Evolutionary conservation across 2,113 vertebrate species (phyloP), one percentile per base, ranked within the genome.

Genomic region (Tetrao urogallus): DNA sequence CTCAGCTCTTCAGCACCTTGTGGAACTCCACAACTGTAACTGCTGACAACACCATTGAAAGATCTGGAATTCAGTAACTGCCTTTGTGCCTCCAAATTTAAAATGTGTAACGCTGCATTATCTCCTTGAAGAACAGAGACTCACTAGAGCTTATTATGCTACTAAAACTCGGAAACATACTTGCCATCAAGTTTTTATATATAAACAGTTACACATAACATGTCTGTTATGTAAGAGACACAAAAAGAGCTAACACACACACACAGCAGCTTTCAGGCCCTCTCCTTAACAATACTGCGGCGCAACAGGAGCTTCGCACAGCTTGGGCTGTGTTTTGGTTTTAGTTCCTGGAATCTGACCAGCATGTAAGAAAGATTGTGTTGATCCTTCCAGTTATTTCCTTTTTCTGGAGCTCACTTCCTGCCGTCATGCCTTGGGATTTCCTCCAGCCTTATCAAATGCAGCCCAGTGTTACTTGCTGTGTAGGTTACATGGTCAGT

Each of bases 401-500:
- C 95, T 90, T 86, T 79, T 76, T 78, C 57, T 93, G 63, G 58
- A 94, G 65, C 65, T 79, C 45, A 79, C 40, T 75, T 95, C 81
- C 90, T 63, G 67, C 76, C 21, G 28, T 30, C 87, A 70, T 47
- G 70, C 27, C 63, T 40, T 70, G 82, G 86, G 75, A 92, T 92
- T 92, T 96, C 95, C 92, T 94, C 45, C 56, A 47, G 48, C 71
- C 82, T 90, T 86, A 95, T 84, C 81, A 82, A 63, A 84, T 78
- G 75, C 66, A 77, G 67, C 56, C 87, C 89, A 88, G 75, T 30
- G 16, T 45, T 67, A 32, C 40, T 48, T 79, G 32, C 17, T 47
- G n/a, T 63, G 87, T 60, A 24, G 21, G 66, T 90, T 81, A 50
- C 14, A 8, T 66, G 27, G 63, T n/a, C 32, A 69, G 52, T 52